These are phyloP conservation scores for Notothenia coriiceps DNA, from an alignment of 2,113 vertebrate genomes.

Conservation along the genomic window DNA sequence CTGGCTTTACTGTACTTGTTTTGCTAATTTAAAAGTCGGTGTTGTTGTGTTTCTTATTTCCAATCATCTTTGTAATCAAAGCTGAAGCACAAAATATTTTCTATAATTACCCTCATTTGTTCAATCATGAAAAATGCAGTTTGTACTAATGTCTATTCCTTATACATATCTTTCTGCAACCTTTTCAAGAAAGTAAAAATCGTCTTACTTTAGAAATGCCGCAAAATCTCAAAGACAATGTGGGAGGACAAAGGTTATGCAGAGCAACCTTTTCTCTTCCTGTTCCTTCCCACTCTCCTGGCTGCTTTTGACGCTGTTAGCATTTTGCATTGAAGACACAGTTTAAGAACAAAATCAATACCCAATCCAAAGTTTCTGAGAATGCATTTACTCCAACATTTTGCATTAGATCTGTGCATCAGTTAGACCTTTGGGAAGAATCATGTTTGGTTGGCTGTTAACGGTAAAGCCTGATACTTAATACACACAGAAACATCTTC, in stretches of 20 bases:
- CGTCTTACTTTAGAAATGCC: slow-evolving; percentile 6
- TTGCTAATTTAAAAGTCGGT: slow-evolving; percentile 6
- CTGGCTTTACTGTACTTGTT: slow-evolving; percentile 8
- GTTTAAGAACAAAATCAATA: slow-evolving; percentile 63
- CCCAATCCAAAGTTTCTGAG: slow-evolving; percentile 46
- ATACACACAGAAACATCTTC: slow-evolving; percentile 2
- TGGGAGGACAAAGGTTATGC: slow-evolving; percentile 44
- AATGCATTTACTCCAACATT: slow-evolving; percentile 32
- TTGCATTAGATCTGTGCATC: slow-evolving; percentile 17
- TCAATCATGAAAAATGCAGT: neutral
- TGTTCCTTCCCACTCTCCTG: neutral
- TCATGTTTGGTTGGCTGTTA: slow-evolving; percentile 22
- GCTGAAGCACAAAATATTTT: neutral
- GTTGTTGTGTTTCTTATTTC: neutral
- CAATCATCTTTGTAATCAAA: neutral
- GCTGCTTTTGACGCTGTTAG: slow-evolving; percentile 48
- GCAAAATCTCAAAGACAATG: slow-evolving; percentile 39
- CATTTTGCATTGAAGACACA: slow-evolving; percentile 19
- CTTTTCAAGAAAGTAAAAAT: slow-evolving; percentile 7
- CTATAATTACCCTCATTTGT: neutral
- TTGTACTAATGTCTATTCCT: neutral
- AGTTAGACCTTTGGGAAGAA: slow-evolving; percentile 28
- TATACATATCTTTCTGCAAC: neutral
- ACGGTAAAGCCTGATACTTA: slow-evolving; percentile 19
- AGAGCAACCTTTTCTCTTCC: slow-evolving; percentile 4